Evolutionary conservation across 2,888 invertebrate genomes (phyloP).

Genomic region (Candidula unifasciata): DNA sequence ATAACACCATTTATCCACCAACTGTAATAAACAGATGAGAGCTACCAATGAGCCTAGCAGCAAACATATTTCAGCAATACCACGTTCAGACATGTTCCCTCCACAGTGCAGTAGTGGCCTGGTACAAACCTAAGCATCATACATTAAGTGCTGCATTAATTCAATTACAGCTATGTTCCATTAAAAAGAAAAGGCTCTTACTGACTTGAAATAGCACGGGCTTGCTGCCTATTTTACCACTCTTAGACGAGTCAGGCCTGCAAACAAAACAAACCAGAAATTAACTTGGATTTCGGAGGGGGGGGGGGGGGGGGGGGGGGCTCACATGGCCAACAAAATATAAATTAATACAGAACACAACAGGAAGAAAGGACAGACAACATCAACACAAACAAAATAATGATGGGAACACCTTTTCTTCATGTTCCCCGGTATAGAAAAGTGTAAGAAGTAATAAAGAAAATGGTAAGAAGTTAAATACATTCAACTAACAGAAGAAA

Average conservation of each 20-base stretch:
- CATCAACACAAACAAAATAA: too few relatives aligned
- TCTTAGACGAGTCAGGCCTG: slow-evolving; percentile 57
- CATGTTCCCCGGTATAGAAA: too few relatives aligned
- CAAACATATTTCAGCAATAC: too few relatives aligned
- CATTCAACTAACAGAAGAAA: too few relatives aligned
- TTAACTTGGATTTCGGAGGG: background rate
- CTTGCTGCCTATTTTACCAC: slow-evolving; percentile 81
- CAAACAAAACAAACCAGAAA: slow-evolving; percentile 47
- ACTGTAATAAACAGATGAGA: background rate
- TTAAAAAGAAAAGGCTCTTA: slow-evolving; percentile 86
- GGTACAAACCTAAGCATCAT: background rate
- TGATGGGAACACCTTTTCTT: too few relatives aligned
- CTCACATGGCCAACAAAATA: too few relatives aligned
- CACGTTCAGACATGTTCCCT: background rate
- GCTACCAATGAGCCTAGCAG: too few relatives aligned
- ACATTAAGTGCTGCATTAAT: slow-evolving; percentile 12
- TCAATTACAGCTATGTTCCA: slow-evolving; percentile 19
- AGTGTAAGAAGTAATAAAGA: too few relatives aligned
- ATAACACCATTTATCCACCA: background rate
- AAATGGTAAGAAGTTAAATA: too few relatives aligned
- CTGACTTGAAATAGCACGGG: slow-evolving; percentile 96
- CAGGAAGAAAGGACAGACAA: background rate
- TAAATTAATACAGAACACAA: too few relatives aligned
- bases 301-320: too few relatives aligned
- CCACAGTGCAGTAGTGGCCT: background rate